Conservation (phyloP, 2,888 invertebrate species). For the Mimachlamys varia region DNA sequence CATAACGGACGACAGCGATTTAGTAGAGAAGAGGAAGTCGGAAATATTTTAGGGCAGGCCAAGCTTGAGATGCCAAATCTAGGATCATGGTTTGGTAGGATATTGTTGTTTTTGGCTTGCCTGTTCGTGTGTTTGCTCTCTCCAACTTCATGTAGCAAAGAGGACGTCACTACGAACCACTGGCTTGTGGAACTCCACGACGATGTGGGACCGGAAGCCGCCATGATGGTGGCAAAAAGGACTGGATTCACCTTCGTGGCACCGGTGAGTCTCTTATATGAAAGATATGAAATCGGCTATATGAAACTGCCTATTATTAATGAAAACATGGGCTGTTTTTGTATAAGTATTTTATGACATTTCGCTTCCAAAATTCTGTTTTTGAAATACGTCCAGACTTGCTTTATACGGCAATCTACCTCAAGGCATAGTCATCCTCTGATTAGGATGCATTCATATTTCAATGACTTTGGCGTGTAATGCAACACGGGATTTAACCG, state of each 20-base stretch:
- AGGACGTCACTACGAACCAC: constrained; percentile 96
- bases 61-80: constrained; percentile 54
- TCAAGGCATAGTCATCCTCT: too few relatives aligned
- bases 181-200: constrained; percentile 95
- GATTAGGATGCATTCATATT: background rate
- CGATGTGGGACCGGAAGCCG: constrained; percentile 88
- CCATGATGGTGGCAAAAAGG: constrained; percentile 90
- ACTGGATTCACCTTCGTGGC: constrained; percentile 97
- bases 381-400: background rate
- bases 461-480: background rate
- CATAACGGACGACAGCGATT: background rate
- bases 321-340: background rate
- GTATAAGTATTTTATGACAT: background rate
- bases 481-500: background rate
- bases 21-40: background rate
- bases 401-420: background rate
- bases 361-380: background rate
- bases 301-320: background rate
- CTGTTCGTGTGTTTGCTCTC: constrained; percentile 40
- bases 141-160: constrained; percentile 57
- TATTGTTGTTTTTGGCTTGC: constrained; percentile 42
- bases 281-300: background rate
- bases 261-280: constrained; percentile 89
- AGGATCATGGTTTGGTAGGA: constrained; percentile 49
- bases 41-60: background rate